Evolutionary conservation across 2,888 invertebrate species (phyloP), one percentile per base, ranked within the genome.

Genomic region (Ichneumon xanthorius): DNA sequence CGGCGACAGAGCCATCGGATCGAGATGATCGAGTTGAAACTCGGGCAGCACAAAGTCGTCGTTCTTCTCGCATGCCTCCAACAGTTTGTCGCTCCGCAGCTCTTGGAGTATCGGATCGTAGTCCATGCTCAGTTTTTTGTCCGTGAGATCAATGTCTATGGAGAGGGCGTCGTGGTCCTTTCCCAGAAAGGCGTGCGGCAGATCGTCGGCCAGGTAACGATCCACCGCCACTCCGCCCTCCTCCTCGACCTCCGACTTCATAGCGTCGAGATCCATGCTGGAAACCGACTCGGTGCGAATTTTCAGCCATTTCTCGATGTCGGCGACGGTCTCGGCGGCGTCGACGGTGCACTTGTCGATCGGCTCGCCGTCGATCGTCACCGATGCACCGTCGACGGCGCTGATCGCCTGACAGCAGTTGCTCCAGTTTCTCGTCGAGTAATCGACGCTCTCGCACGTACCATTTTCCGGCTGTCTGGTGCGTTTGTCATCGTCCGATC

Each of bases 281-380:
- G 92, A 89, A 6, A 91, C 88, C 19, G 92, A 90, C 40, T 93
- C 93, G 5, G 90, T 90, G 14, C 92, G 89, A 7, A 90, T 91
- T 85, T 92, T 93, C 58, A 94, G 88, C 94, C 94, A 94, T 88
- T 93, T 92, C 82, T 94, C 93, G 61, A 93, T 92, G 71, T 90
- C 91, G 11, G 90, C 92, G 67, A 92, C 91, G 4, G 89, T 87
- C 71, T 90, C 90, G 37, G 88, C 88, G 70, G 76, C 67, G 16
- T 76, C 73, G 45, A 45, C 45, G 19, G 53, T 45, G 26, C 14
- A 80, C 19, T 71, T 79, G 4, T 85, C 77, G 22, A 73, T 53
- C 65, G 70, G 14, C 9, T 73, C 79, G 6, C 26, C 37, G 26
- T 80, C 63, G 40, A 45, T n/a, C 26, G 45, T 76, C 50, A 22